Conservation (phyloP, 1,140 invertebrate species). For the Vollenhovia emeryi region DNA sequence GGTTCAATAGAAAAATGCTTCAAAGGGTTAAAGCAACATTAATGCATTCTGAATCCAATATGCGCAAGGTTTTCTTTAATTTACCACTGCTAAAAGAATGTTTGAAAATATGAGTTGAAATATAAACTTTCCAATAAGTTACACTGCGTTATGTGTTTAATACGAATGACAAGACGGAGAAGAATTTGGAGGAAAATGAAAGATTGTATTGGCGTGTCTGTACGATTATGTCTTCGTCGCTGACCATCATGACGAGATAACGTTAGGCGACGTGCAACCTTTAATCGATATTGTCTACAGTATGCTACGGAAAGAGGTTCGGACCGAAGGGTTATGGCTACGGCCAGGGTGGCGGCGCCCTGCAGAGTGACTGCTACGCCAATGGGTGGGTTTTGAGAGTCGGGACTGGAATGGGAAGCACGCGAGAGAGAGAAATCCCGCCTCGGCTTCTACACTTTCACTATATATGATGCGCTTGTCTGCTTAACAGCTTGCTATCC, state of each 20-base stretch:
- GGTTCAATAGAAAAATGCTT: too few relatives aligned
- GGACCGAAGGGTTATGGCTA: constrained; percentile 97
- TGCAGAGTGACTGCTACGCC: constrained; percentile 93
- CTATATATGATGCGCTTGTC: constrained; percentile 84
- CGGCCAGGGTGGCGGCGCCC: constrained; percentile 95
- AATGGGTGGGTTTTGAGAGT: constrained; percentile 88
- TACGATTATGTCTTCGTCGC: constrained; percentile 42
- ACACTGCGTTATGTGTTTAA: background rate
- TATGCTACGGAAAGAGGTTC: constrained; percentile 97
- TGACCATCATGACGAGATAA: constrained; percentile 12
- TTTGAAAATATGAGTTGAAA: background rate
- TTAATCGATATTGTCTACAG: constrained; percentile 87
- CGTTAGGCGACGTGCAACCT: constrained; percentile 68
- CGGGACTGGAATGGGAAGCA: constrained; percentile 74
- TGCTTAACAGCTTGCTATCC: constrained; percentile 88
- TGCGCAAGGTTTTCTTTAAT: background rate
- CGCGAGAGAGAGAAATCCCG: constrained; percentile 74
- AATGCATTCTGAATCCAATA: background rate
- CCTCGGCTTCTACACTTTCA: constrained; percentile 80
- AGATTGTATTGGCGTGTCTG: background rate
- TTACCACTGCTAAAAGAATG: background rate
- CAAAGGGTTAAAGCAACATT: background rate
- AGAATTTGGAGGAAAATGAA: background rate
- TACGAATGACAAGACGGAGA: background rate
- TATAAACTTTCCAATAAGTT: background rate